These are phyloP conservation scores for Porites rus DNA, from an alignment of 92 coral and sea anemone genomes.

Conservation along the genomic window DNA sequence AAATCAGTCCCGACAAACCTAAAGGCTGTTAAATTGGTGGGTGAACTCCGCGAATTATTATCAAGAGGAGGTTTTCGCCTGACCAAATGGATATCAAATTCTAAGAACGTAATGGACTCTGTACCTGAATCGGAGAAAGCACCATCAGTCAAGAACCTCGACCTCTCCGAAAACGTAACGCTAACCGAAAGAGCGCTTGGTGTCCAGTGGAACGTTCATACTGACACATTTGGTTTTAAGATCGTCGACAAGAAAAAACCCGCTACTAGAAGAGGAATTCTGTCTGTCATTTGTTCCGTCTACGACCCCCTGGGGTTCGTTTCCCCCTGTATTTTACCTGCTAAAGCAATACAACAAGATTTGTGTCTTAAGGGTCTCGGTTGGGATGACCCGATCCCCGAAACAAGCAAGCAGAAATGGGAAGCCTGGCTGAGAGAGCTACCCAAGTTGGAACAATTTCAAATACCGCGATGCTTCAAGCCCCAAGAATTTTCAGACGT, in stretches of 20 bases:
- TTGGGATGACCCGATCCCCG: constrained; percentile 45
- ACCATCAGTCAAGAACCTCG: not conserved
- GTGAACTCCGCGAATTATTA: constrained; percentile 39
- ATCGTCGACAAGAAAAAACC: constrained; percentile 26
- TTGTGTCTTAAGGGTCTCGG: constrained; percentile 18
- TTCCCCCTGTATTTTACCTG: constrained; percentile 37
- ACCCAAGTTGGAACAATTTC: constrained; percentile 32
- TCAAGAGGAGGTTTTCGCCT: constrained; percentile 54
- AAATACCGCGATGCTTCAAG: constrained; percentile 49
- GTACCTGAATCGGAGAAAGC: constrained; percentile 52
- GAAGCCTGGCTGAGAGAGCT: constrained; percentile 36
- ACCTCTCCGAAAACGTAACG: not conserved
- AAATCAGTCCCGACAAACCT: constrained; percentile 27
- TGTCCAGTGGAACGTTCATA: constrained; percentile 37
- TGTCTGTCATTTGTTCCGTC: constrained; percentile 37
- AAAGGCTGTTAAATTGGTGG: constrained; percentile 28
- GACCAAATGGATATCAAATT: constrained; percentile 57
- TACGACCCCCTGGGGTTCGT: constrained; percentile 57
- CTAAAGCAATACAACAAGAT: constrained; percentile 25
- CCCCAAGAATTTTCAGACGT: constrained; percentile 45
- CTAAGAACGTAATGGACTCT: constrained; percentile 22
- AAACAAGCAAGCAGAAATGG: constrained; percentile 14
- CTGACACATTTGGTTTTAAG: constrained; percentile 30
- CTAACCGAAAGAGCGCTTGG: constrained; percentile 36
- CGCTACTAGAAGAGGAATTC: constrained; percentile 31